A percentile compares a stretch with the other conserved stretches of the same genome.
These are phyloP conservation scores for Limulus polyphemus DNA, from an alignment of 2,888 invertebrate genomes.

Conservation along the genomic window DNA sequence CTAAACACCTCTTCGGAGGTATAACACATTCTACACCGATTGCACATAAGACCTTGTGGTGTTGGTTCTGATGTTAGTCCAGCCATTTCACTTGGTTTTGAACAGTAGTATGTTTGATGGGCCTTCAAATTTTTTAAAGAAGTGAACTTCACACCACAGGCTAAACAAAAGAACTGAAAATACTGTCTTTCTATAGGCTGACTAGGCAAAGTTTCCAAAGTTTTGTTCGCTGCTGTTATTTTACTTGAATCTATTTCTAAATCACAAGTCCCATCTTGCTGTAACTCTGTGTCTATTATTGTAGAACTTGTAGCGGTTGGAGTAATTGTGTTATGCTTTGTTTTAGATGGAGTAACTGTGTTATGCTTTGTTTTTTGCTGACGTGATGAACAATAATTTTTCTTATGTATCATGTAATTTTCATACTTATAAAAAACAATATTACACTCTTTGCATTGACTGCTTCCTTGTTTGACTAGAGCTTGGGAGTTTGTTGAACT, in stretches of 20 bases:
- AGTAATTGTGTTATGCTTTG: too few relatives aligned
- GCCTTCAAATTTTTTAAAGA: conserved; percentile 85
- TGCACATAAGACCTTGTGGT: conserved; percentile 28
- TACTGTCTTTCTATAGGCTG: too few relatives aligned
- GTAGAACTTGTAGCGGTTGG: too few relatives aligned
- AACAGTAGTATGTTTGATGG: conserved; percentile 87
- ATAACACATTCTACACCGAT: conserved; percentile 33
- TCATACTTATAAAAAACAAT: conserved; percentile 94
- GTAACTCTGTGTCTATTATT: too few relatives aligned
- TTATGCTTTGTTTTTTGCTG: conserved; percentile 27
- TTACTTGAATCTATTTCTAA: too few relatives aligned
- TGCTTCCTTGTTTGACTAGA: conserved; percentile 81
- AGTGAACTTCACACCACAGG: conserved; percentile 90
- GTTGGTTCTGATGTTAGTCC: neutral
- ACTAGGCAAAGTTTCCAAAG: too few relatives aligned
- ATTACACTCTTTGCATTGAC: conserved; percentile 91
- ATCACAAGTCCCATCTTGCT: too few relatives aligned
- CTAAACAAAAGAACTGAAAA: conserved; percentile 58
- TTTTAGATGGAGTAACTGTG: conserved; percentile 11
- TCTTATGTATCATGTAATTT: conserved; percentile 85
- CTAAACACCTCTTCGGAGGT: conserved; percentile 33
- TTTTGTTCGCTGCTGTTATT: too few relatives aligned
- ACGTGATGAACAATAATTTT: conserved; percentile 68
- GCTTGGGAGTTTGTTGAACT: conserved; percentile 45
- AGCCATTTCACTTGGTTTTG: conserved; percentile 47